These are phyloP conservation scores for Hypsopygia costalis DNA, from an alignment of 2,888 invertebrate genomes.

Conservation along the genomic window DNA sequence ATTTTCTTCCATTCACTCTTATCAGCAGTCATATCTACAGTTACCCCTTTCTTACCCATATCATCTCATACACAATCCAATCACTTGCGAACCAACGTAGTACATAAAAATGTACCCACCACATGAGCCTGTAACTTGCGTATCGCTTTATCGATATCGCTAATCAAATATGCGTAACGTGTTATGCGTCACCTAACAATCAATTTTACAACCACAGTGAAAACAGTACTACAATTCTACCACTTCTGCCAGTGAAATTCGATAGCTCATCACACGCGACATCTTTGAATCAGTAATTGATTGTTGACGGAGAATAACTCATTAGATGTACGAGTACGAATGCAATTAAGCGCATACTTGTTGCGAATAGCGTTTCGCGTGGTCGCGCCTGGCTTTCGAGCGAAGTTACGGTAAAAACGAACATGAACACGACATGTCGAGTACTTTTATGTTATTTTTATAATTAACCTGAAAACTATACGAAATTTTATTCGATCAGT, in stretches of 20 bases:
- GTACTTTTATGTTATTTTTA: neutral
- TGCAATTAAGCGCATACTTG: slow-evolving; percentile 67
- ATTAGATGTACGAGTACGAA: slow-evolving; percentile 53
- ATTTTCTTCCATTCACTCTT: too few relatives aligned
- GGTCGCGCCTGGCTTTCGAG: slow-evolving; percentile 62
- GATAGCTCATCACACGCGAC: slow-evolving; percentile 37
- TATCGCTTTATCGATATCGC: too few relatives aligned
- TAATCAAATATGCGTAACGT: too few relatives aligned
- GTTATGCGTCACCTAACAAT: neutral
- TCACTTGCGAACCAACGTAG: too few relatives aligned
- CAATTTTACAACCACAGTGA: neutral
- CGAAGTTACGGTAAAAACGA: slow-evolving; percentile 67
- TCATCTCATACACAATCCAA: too few relatives aligned
- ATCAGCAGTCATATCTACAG: too few relatives aligned
- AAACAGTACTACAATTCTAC: slow-evolving; percentile 5
- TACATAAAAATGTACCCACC: too few relatives aligned
- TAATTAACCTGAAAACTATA: neutral
- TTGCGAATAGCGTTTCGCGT: slow-evolving; percentile 61
- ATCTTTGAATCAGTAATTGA: slow-evolving; percentile 46
- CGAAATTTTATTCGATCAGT: too few relatives aligned
- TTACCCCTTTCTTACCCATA: too few relatives aligned
- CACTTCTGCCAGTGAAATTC: slow-evolving; percentile 37
- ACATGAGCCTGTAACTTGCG: too few relatives aligned
- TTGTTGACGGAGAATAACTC: slow-evolving; percentile 36
- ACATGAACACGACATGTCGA: slow-evolving; percentile 38